Evolutionary conservation across 92 coral and sea anemone genomes (phyloP).

Genomic region (Parazoanthus swiftii): DNA sequence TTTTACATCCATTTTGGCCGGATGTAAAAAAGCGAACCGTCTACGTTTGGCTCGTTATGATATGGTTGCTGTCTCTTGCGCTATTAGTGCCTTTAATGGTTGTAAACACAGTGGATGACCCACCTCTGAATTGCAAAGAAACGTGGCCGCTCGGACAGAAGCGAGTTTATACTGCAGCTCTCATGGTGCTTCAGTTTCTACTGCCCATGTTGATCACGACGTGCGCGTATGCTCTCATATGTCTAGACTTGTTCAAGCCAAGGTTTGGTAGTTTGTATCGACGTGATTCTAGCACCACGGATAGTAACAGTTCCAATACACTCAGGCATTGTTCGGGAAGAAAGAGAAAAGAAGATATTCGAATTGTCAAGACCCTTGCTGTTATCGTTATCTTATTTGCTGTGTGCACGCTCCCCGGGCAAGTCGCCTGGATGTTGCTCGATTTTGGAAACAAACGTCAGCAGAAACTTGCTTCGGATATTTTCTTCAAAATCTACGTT

Average conservation of each 20-base stretch:
- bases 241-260: constrained; percentile 29
- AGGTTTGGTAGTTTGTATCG: constrained; percentile 13
- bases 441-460: constrained; percentile 58
- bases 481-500: constrained; percentile 56
- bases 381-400: constrained; percentile 60
- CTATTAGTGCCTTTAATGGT: constrained; percentile 68
- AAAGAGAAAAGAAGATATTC: constrained; percentile 54
- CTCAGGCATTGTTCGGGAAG: not conserved
- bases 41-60: constrained; percentile 50
- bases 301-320: not conserved
- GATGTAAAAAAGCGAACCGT: constrained; percentile 69
- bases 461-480: constrained; percentile 25
- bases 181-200: constrained; percentile 52
- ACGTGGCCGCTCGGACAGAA: constrained; percentile 35
- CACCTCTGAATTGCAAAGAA: constrained; percentile 48
- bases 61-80: constrained; percentile 69
- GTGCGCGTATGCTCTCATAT: constrained; percentile 37
- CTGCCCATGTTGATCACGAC: constrained; percentile 21
- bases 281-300: not conserved
- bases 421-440: constrained; percentile 56
- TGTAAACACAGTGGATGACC: constrained; percentile 51
- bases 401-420: constrained; percentile 64
- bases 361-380: constrained; percentile 63
- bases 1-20: constrained; percentile 75
- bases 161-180: constrained; percentile 43